Evolutionary conservation across 2,888 invertebrate genomes (phyloP).

Genomic region (Cephus nigrinus): DNA sequence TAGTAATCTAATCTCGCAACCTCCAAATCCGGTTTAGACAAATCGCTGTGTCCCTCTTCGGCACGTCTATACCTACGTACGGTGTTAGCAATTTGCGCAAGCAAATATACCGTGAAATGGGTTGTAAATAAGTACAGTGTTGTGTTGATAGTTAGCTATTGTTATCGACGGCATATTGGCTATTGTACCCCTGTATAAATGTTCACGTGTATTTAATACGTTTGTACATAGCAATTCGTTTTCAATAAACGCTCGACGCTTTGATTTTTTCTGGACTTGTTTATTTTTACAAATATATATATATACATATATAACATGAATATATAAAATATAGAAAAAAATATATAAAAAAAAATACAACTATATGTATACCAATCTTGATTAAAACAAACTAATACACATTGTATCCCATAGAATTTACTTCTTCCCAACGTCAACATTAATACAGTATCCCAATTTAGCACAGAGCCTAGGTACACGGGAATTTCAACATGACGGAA

Average conservation of each 20-base stretch:
- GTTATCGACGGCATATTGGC: conserved; percentile 52
- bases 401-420: neutral
- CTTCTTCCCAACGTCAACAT: neutral
- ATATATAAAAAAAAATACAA: neutral
- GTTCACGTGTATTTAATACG: conserved; percentile 59
- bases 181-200: conserved; percentile 51
- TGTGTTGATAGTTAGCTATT: conserved; percentile 45
- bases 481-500: neutral
- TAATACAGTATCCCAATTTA: neutral
- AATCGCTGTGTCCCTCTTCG: conserved; percentile 5
- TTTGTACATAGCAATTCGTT: conserved; percentile 58
- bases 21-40: neutral
- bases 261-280: conserved; percentile 39
- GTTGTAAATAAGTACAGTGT: conserved; percentile 49
- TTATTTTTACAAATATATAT: neutral
- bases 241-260: conserved; percentile 60
- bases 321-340: neutral
- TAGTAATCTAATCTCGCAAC: neutral
- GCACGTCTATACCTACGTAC: neutral
- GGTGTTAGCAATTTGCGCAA: conserved; percentile 33
- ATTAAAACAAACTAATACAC: neutral
- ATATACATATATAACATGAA: neutral
- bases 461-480: neutral
- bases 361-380: neutral
- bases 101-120: conserved; percentile 47